These are phyloP conservation scores for Porites lutea DNA, from an alignment of 64 coral and sea anemone species.

Conservation along the genomic window DNA sequence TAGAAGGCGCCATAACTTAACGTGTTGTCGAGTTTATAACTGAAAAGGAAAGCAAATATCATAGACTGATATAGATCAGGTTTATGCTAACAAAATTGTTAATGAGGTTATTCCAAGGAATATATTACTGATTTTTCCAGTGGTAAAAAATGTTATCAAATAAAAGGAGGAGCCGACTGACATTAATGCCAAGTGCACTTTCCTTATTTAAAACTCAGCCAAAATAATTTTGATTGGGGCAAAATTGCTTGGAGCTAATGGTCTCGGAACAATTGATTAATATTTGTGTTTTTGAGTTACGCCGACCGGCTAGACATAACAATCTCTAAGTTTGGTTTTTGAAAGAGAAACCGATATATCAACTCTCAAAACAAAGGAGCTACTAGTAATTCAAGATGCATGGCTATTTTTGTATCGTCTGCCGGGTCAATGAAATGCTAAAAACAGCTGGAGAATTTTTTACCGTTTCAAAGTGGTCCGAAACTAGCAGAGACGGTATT, in stretches of 20 bases:
- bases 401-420: slow-evolving; percentile 44
- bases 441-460: slow-evolving; percentile 19
- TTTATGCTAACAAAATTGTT: too few species aligned
- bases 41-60: background rate
- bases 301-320: slow-evolving; percentile 22
- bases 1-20: background rate
- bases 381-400: slow-evolving; percentile 47
- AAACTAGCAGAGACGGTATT: background rate
- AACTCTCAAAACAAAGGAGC: slow-evolving; percentile 50
- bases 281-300: slow-evolving; percentile 19
- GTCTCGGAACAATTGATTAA: slow-evolving; percentile 17
- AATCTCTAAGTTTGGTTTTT: slow-evolving; percentile 51
- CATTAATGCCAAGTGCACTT: slow-evolving; percentile 31
- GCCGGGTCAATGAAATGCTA: background rate
- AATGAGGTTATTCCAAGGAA: too few species aligned
- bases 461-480: background rate
- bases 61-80: too few species aligned
- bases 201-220: slow-evolving; percentile 8
- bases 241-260: background rate
- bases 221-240: slow-evolving; percentile 15
- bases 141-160: too few species aligned
- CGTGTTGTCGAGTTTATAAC: background rate
- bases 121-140: too few species aligned
- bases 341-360: slow-evolving; percentile 47
- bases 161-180: background rate